Evolutionary conservation across 2,888 invertebrate genomes (phyloP).

Genomic region (Acanthococcus lagerstroemiae): DNA sequence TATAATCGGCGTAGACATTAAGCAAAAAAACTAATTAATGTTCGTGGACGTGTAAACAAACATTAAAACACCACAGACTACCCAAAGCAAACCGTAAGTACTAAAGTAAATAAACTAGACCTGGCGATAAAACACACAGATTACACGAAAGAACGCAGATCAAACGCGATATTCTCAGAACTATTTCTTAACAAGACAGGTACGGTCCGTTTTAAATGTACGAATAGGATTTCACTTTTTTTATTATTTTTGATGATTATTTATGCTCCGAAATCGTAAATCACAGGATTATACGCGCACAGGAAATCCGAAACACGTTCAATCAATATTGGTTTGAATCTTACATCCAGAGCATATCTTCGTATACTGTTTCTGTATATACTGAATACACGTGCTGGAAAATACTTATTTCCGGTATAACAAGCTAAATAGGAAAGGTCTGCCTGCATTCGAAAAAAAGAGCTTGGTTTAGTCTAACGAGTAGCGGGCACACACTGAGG

Average conservation of each 20-base stretch:
- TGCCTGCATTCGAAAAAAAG: neutral
- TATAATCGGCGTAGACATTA: too few species aligned
- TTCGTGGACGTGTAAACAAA: constrained; percentile 20
- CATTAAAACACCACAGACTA: constrained; percentile 28
- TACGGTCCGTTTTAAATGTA: constrained; percentile 6
- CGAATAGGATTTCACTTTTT: neutral
- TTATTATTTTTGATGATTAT: neutral
- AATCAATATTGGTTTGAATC: neutral
- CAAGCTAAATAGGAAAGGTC: neutral
- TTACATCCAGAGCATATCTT: too few species aligned
- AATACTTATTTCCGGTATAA: neutral
- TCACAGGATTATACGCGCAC: neutral
- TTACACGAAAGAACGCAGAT: constrained; percentile 23
- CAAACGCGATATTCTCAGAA: constrained; percentile 21
- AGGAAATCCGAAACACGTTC: neutral
- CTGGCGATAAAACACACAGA: constrained; percentile 18
- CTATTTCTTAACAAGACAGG: constrained; percentile 20
- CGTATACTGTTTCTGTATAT: neutral
- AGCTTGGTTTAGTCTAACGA: too few species aligned
- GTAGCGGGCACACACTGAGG: too few species aligned
- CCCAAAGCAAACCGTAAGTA: constrained; percentile 20
- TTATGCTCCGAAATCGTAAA: neutral
- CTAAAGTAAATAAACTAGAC: constrained; percentile 22
- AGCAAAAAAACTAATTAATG: constrained; percentile 18
- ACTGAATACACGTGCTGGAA: neutral